phyloP scores from a whole-genome alignment of 2,113 vertebrate species.

The Camelus dromedarius region DNA sequence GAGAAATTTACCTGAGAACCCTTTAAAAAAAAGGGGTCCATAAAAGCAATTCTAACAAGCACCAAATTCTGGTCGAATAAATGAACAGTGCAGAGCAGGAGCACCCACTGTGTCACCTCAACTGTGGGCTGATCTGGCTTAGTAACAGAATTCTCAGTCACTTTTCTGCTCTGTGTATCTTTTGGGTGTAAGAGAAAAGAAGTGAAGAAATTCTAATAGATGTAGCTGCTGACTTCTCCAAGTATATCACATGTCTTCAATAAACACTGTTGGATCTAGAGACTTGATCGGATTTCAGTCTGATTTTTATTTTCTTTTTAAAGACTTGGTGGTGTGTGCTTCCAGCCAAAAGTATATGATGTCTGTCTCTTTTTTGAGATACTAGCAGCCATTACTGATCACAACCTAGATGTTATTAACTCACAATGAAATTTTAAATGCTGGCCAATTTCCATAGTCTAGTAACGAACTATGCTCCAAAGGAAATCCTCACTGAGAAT shows the following conservation, averaged over 20 bases:
- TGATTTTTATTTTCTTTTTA: not conserved
- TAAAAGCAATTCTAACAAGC: not conserved
- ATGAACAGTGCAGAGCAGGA: not conserved
- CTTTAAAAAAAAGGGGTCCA: not conserved
- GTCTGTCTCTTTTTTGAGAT: not conserved
- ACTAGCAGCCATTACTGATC: not conserved
- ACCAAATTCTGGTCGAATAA: not conserved
- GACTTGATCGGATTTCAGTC: not conserved
- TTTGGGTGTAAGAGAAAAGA: not conserved
- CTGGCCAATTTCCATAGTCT: not conserved
- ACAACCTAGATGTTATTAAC: conserved; percentile 9
- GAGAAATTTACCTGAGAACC: not conserved
- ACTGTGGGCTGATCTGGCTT: not conserved
- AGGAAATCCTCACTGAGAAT: not conserved
- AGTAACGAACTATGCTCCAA: conserved; percentile 6
- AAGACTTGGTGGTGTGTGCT: not conserved
- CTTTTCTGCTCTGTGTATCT: not conserved
- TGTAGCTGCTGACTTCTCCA: not conserved
- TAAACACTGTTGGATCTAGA: not conserved
- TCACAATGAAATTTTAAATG: conserved; percentile 5
- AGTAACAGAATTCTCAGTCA: conserved; percentile 11
- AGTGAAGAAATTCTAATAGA: not conserved
- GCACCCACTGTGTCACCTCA: not conserved
- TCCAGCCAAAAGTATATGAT: not conserved
- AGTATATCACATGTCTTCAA: not conserved